A percentile compares a stretch with the other conserved stretches of the same genome.
Conservation (phyloP, 2,888 invertebrate genomes). For the Sericinus montela region DNA sequence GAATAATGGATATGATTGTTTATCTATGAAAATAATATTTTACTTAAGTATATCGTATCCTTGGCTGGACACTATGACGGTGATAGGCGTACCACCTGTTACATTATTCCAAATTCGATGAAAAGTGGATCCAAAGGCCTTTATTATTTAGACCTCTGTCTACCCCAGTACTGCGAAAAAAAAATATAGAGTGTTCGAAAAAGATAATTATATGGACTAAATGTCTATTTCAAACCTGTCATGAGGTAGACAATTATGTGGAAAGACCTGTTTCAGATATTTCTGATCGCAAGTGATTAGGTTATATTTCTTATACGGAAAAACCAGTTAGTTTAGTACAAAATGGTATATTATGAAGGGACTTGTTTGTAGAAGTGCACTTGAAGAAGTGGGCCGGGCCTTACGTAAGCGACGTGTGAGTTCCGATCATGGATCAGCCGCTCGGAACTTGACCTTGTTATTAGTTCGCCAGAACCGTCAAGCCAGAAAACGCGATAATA, state of each 20-base stretch:
- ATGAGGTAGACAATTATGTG: background rate
- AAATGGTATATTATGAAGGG: constrained; percentile 7
- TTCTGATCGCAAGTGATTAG: background rate
- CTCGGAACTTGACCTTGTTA: constrained; percentile 60
- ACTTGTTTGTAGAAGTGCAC: constrained; percentile 13
- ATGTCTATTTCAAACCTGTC: no score
- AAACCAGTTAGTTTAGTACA: constrained; percentile 18
- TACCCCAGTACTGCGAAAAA: no score
- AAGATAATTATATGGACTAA: no score
- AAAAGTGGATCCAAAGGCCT: no score
- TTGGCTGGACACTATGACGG: no score
- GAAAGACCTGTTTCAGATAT: background rate
- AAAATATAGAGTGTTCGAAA: no score
- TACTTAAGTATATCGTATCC: no score
- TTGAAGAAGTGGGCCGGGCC: constrained; percentile 19
- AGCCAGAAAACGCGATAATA: background rate
- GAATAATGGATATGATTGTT: no score
- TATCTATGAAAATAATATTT: no score
- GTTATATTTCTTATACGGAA: background rate
- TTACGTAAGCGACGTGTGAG: constrained; percentile 50
- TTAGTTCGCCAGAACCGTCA: constrained; percentile 23
- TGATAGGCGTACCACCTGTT: no score
- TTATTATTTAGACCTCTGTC: no score
- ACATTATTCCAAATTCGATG: no score
- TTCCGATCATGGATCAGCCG: constrained; percentile 33